Evolutionary conservation across 2,797 vertebrate species (phyloP).

Genomic region (Trachops cirrhosus): DNA sequence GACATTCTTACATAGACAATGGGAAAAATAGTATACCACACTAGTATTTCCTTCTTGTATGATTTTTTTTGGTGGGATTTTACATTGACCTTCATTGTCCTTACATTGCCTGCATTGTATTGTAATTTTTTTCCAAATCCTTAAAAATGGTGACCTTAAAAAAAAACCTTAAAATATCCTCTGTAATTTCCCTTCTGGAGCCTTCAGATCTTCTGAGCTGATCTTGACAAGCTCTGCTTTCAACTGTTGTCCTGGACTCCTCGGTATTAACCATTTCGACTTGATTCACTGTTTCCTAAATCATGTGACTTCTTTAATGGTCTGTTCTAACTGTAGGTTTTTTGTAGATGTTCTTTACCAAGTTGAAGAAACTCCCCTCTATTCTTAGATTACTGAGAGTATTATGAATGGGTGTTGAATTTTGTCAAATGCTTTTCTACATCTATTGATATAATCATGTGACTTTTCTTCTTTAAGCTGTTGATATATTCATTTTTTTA

Average conservation of each 20-base stretch:
- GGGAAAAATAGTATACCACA: neutral
- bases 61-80: neutral
- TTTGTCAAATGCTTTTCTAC: neutral
- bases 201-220: neutral
- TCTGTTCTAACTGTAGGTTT: neutral
- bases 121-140: neutral
- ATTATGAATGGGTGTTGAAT: neutral
- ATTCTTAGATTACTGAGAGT: neutral
- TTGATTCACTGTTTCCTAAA: neutral
- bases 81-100: neutral
- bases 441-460: neutral
- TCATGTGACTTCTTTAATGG: neutral
- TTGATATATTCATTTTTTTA: neutral
- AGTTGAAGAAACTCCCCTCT: neutral
- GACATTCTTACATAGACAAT: neutral
- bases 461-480: neutral
- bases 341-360: neutral
- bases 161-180: too few relatives aligned
- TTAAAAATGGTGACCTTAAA: neutral
- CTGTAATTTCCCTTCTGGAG: neutral
- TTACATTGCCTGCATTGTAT: neutral
- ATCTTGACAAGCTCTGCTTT: neutral
- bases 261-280: neutral
- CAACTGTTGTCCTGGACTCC: neutral
- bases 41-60: neutral